Conservation (phyloP, 1,140 invertebrate genomes). For the Sinella curviseta region DNA sequence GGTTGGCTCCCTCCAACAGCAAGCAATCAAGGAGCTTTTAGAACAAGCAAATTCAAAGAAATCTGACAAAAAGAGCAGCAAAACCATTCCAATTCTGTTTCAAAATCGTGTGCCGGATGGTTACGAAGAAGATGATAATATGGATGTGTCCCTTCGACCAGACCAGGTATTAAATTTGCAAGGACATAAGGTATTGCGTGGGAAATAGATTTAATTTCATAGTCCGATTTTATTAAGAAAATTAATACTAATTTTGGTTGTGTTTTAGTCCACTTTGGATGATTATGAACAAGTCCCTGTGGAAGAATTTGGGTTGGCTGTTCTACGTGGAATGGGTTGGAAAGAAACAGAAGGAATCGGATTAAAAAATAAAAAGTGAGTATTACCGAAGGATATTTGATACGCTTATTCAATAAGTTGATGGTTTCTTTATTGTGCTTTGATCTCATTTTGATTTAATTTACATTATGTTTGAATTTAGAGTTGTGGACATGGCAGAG, state of each 20-base stretch:
- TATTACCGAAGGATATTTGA: slow-evolving; percentile 17
- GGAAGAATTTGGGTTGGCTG: slow-evolving; percentile 82
- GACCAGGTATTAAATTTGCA: slow-evolving; percentile 50
- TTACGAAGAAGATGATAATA: slow-evolving; percentile 58
- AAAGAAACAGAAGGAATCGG: slow-evolving; percentile 71
- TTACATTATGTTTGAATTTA: slow-evolving; percentile 49
- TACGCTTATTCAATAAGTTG: slow-evolving; percentile 42
- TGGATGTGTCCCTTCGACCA: slow-evolving; percentile 57
- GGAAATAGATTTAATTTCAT: no score
- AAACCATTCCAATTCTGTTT: slow-evolving; percentile 56
- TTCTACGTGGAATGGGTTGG: slow-evolving; percentile 95
- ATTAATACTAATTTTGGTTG: background rate
- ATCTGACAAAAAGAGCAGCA: slow-evolving; percentile 16
- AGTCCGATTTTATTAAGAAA: no score
- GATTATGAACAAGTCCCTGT: slow-evolving; percentile 91
- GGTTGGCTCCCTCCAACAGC: slow-evolving; percentile 48
- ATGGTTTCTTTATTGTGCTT: slow-evolving; percentile 25
- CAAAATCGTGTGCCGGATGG: slow-evolving; percentile 58
- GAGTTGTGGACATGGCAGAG: slow-evolving; percentile 59
- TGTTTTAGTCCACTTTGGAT: slow-evolving; percentile 68
- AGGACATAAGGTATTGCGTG: background rate
- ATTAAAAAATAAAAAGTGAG: slow-evolving; percentile 61
- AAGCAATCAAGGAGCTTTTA: slow-evolving; percentile 55
- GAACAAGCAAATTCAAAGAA: slow-evolving; percentile 38
- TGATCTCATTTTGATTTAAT: slow-evolving; percentile 20